Base-by-base conservation (phyloP, 2,888 invertebrate species). In the Seira musarum region DNA sequence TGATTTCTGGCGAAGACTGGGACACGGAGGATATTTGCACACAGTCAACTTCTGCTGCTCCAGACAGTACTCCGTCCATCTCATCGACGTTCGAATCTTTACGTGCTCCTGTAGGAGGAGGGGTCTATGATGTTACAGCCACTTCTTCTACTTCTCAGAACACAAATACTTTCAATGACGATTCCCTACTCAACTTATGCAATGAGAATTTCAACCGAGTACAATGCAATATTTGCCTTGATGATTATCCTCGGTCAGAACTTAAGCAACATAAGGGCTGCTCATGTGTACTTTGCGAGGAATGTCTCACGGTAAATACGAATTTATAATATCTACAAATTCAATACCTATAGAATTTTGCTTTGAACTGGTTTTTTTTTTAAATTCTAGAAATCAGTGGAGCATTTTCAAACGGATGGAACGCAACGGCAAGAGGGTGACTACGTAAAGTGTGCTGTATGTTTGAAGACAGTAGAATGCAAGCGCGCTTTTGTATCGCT, bases 211-310 rank as follows among this genome's bases (percentile, higher is more conserved):
- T 81, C 17, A 67, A 69, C 46, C 71, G 25, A 24, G 63, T 83
- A 10, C 76, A 75, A 35, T 92, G 92, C 88, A 90, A 90, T 61
- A 92, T 92, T 83, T 93, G 92, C 85, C 88, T 92, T 64, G 92
- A 92, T 84, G 92, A 92, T 80, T 89, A 91, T 87, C 89, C 91
- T 22, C 88, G 89, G 80, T 88, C 89, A 24, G 90, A 91, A 77
- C 88, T 92, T 71, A 90, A 91, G 85, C 90, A 90, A 25, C 92
- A 92, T 87, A 89, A 89, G 17, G 89, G 89, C n/a, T 92, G 91
- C 86, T 89, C 89, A 65, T 92, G 92, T 85, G 89, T 90, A 19
- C 89, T 92, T 30, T 93, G 92, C 88, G 90, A 91, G 80, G 88
- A 88, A 57, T 92, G 93, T 87, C 90, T 92, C 63, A 90, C 91